Base-by-base conservation (phyloP, 2,797 vertebrate species). In the Lophius americanus region DNA sequence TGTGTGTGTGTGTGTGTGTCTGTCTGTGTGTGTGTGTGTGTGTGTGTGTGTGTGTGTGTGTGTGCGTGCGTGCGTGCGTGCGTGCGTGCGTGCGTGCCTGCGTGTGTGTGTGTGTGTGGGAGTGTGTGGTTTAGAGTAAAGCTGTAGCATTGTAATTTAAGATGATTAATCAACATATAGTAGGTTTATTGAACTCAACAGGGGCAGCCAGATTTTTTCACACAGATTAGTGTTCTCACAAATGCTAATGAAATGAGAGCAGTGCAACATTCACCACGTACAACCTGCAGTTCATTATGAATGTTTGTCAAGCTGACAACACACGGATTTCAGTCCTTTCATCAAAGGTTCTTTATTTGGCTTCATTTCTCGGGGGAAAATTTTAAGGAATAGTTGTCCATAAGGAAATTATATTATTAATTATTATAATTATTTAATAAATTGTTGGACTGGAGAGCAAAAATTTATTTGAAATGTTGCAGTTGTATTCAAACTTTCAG, bases 151-250 rank as follows among this genome's bases (percentile, higher is more conserved):
- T 76, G 77, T 72, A 75, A 88, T 82, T 73, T 64, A 67, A 81
- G 70, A 76, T 79, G 72, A 88, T 88, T 83, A 85, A 90, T 88
- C 84, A 83, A 75, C 77, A 53, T 75, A 62, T 63, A 32, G 60
- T 51, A 32, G 54, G 60, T 63, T 73, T 73, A 73, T 70, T 82
- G 79, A 74, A 75, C 68, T 43, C 37, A 51, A 68, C 65, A 61
- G 42, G 61, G 54, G 52, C 37, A 38, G 67, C 33, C 2, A 11
- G 13, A n/a, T 2, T 68, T 39, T 72, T 75, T 63, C 68, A 39
- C 46, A 50, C 23, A 54, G 14, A 71, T 64, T 63, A 65, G 50
- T 70, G 57, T 72, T 69, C 44, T 60, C 51, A 52, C 56, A 59
- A 56, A 51, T 42, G 43, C 48, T 46, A n/a, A 71, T 23, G 56